phyloP scores from a whole-genome alignment of 92 coral and sea anemone species.

The Diadumene lineata region DNA sequence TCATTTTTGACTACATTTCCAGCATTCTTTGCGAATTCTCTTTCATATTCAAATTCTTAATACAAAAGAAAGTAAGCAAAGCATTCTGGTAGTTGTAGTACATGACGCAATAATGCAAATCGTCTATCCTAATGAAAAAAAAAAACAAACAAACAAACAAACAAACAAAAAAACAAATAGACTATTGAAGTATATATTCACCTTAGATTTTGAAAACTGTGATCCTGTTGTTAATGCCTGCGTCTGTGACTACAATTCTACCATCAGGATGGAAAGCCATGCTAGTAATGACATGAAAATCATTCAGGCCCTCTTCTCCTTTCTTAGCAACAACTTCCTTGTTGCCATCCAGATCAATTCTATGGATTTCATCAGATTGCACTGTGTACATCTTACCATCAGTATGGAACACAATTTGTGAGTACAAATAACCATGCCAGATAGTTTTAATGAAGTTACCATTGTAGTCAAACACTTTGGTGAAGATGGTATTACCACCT shows the following conservation, averaged over 20 bases:
- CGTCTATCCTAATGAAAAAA: no score
- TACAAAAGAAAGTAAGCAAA: no score
- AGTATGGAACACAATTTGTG: constrained; percentile 60
- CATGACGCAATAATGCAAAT: no score
- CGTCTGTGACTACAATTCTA: constrained; percentile 73
- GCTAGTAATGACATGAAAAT: constrained; percentile 72
- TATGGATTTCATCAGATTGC: constrained; percentile 59
- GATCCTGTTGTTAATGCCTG: constrained; percentile 62
- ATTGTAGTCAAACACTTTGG: constrained; percentile 56
- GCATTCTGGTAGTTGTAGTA: no score
- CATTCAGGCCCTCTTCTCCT: constrained; percentile 28
- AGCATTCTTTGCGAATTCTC: no score
- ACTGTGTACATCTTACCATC: constrained; percentile 59
- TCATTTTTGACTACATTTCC: no score
- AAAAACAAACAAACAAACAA: no score
- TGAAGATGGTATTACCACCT: constrained; percentile 22
- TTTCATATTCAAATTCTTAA: no score
- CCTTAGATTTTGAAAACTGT: constrained; percentile 66
- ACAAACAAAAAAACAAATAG: background rate
- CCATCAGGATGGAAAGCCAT: constrained; percentile 68
- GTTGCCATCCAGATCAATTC: constrained; percentile 62
- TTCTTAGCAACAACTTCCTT: constrained; percentile 29
- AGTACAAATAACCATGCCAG: constrained; percentile 48
- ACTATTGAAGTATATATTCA: background rate
- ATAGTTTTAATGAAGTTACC: constrained; percentile 57